phyloP scores from a whole-genome alignment of 2,113 vertebrate species.

The Malurus cyaneus region DNA sequence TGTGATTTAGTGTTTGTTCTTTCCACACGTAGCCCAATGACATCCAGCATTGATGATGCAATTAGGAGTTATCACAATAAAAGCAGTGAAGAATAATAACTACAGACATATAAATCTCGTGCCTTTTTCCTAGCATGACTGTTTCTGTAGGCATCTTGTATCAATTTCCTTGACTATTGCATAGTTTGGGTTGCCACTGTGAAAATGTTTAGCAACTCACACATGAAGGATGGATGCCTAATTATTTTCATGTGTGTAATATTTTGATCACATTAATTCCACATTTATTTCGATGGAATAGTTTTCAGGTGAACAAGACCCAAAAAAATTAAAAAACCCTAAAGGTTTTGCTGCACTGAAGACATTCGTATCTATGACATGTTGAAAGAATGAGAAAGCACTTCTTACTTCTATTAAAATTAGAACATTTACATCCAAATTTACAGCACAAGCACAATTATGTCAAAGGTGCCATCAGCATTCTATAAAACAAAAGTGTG shows the following conservation, averaged over 20 bases:
- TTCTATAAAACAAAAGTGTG: background rate
- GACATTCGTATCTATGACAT: background rate
- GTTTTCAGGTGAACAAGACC: background rate
- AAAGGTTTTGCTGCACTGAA: background rate
- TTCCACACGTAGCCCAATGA: background rate
- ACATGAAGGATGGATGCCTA: background rate
- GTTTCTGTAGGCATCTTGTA: background rate
- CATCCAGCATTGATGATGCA: background rate
- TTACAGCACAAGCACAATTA: background rate
- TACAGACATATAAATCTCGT: background rate
- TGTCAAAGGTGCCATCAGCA: background rate
- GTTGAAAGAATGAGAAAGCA: background rate
- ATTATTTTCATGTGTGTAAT: background rate
- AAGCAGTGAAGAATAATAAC: background rate
- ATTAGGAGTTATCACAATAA: background rate
- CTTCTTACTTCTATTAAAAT: background rate
- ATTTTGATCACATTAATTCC: slow-evolving; percentile 36
- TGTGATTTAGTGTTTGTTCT: background rate
- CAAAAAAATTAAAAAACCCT: background rate
- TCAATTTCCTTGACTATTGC: background rate
- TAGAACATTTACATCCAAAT: background rate
- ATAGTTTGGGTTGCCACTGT: background rate
- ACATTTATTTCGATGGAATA: background rate
- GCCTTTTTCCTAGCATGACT: background rate
- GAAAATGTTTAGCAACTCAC: background rate